A percentile compares a stretch with the other conserved stretches of the same genome.
Conservation (phyloP, 2,888 invertebrate species). For the Nineta flava region DNA sequence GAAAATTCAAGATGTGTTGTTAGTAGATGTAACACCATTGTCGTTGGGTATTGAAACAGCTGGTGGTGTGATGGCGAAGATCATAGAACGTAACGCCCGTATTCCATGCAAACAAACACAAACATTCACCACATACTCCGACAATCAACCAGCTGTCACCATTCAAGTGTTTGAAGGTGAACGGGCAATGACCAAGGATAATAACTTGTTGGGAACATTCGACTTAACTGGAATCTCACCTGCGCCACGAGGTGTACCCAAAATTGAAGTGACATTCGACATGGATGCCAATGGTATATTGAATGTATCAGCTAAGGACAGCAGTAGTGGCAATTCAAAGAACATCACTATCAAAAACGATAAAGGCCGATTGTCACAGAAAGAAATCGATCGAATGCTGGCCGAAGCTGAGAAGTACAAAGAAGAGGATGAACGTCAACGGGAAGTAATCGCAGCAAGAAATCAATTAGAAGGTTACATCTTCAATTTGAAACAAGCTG, state of each 20-base stretch:
- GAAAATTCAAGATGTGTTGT: conserved; percentile 54
- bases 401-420: conserved; percentile 56
- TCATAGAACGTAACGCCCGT: conserved; percentile 38
- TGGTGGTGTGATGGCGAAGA: conserved; percentile 60
- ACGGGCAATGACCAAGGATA: conserved; percentile 67
- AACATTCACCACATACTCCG: conserved; percentile 48
- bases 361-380: conserved; percentile 62
- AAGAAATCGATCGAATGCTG: conserved; percentile 68
- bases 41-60: conserved; percentile 66
- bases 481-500: conserved; percentile 50
- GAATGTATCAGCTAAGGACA: conserved; percentile 37
- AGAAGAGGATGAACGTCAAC: conserved; percentile 54
- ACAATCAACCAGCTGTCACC: conserved; percentile 46
- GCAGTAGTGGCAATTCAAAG: conserved; percentile 44
- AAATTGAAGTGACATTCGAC: conserved; percentile 56
- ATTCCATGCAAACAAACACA: conserved; percentile 39
- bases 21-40: conserved; percentile 51
- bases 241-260: conserved; percentile 49
- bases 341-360: conserved; percentile 72
- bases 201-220: conserved; percentile 50
- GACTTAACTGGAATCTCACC: conserved; percentile 52
- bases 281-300: conserved; percentile 58
- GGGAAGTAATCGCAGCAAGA: conserved; percentile 46
- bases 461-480: conserved; percentile 57
- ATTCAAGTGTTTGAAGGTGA: conserved; percentile 53